Conservation (phyloP, 2,113 vertebrate species). For the Gorilla gorilla region DNA sequence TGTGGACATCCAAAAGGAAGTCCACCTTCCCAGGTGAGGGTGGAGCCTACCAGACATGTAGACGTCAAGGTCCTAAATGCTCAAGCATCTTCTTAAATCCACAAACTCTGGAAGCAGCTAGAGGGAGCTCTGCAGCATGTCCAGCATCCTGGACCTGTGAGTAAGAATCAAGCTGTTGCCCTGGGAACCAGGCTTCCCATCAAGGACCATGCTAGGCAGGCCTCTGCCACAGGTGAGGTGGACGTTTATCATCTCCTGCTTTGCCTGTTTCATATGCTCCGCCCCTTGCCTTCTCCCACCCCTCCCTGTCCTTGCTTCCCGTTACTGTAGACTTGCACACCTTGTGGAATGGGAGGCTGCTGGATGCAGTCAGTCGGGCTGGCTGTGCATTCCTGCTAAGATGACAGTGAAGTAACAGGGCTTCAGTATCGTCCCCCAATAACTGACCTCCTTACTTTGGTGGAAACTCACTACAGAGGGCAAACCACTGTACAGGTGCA, state of each 20-base stretch:
- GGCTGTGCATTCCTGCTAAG: background rate
- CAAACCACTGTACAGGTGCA: too few species aligned
- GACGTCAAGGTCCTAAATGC: too few species aligned
- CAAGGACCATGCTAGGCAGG: background rate
- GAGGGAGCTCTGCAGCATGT: background rate
- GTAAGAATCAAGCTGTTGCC: background rate
- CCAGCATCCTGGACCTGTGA: background rate
- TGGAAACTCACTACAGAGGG: background rate
- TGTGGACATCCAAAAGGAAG: background rate
- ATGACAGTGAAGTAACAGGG: too few species aligned
- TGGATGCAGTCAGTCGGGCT: background rate
- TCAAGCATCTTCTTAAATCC: background rate
- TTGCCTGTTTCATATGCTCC: background rate
- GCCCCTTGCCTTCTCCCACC: background rate
- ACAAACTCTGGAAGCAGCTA: background rate
- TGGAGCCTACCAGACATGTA: background rate
- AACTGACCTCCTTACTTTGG: background rate
- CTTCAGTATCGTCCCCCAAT: too few species aligned
- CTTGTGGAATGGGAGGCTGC: background rate
- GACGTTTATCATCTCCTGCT: background rate
- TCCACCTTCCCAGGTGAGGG: background rate
- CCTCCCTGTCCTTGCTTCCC: background rate
- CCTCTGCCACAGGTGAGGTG: accelerated
- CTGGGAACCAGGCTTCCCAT: background rate
- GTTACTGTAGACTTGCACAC: background rate